phyloP scores from a whole-genome alignment of 2,113 vertebrate species.

The Calidris pugnax region DNA sequence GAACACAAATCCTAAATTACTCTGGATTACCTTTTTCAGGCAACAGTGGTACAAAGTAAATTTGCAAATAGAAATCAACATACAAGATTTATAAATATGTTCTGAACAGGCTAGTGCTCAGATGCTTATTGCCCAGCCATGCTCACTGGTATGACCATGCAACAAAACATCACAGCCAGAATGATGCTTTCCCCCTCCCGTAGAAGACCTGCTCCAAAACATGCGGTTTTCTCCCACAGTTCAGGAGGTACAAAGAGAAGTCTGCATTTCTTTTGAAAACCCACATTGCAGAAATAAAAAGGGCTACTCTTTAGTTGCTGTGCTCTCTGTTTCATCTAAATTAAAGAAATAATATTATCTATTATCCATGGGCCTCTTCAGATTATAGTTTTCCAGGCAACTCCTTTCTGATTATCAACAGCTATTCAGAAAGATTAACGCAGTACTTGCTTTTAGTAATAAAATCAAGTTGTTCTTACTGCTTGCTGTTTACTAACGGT shows the following conservation, averaged over 20 bases:
- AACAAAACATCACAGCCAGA: neutral
- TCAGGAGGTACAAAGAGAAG: neutral
- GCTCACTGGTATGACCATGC: neutral
- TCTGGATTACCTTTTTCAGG: neutral
- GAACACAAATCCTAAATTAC: neutral
- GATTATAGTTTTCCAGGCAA: neutral
- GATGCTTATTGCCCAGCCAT: neutral
- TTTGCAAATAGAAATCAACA: neutral
- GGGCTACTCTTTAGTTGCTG: neutral
- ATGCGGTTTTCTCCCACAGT: fast-evolving
- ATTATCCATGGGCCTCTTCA: neutral
- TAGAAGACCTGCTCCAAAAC: neutral
- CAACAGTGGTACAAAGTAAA: neutral
- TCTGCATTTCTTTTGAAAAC: neutral
- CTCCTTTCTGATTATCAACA: neutral
- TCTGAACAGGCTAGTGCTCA: neutral
- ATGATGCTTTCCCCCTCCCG: neutral
- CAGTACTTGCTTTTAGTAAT: neutral
- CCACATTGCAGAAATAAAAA: neutral
- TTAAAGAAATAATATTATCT: neutral
- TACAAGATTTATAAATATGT: neutral
- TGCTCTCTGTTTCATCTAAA: neutral
- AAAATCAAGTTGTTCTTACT: neutral
- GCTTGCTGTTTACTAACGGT: neutral
- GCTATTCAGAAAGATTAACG: neutral